phyloP scores from a whole-genome alignment of 2,113 vertebrate species.

The Martes martes region DNA sequence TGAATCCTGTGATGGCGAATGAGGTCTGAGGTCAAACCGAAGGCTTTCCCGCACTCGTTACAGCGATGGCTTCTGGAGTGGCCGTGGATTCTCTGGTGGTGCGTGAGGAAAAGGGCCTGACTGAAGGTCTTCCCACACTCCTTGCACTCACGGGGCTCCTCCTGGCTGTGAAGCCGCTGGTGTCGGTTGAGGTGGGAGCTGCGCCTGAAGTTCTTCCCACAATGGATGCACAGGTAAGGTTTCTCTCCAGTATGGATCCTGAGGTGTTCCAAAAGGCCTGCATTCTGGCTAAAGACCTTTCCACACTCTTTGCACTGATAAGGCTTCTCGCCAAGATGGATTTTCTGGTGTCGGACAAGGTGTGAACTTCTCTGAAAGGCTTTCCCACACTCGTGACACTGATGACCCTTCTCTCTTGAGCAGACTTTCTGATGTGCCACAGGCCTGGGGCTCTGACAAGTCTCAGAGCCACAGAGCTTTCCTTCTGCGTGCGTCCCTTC shows the following conservation, averaged over 20 bases:
- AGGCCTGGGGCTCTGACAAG: neutral
- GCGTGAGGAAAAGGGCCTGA: slow-evolving; percentile 68
- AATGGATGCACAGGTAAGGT: slow-evolving; percentile 74
- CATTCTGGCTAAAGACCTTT: slow-evolving; percentile 71
- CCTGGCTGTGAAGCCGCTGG: slow-evolving; percentile 75
- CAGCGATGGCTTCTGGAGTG: slow-evolving; percentile 71
- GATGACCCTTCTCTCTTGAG: slow-evolving; percentile 41
- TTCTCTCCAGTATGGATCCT: slow-evolving; percentile 75
- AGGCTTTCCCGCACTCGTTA: slow-evolving; percentile 74
- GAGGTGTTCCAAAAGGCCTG: slow-evolving; percentile 71
- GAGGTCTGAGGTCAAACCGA: slow-evolving; percentile 73
- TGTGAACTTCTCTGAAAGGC: slow-evolving; percentile 76
- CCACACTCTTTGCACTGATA: slow-evolving; percentile 74
- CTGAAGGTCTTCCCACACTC: slow-evolving; percentile 76
- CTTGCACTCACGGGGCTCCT: slow-evolving; percentile 70
- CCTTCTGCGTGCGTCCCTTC: neutral
- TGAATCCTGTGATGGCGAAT: slow-evolving; percentile 73
- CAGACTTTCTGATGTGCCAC: neutral
- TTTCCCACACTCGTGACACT: slow-evolving; percentile 63
- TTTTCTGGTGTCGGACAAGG: slow-evolving; percentile 73
- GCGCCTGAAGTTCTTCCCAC: slow-evolving; percentile 76
- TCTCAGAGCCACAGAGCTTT: neutral
- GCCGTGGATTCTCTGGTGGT: slow-evolving; percentile 74
- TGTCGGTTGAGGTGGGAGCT: slow-evolving; percentile 77
- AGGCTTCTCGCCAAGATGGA: slow-evolving; percentile 69